These are phyloP conservation scores for Drosophila parvula DNA, from an alignment of 1,140 invertebrate species.

Conservation along the genomic window DNA sequence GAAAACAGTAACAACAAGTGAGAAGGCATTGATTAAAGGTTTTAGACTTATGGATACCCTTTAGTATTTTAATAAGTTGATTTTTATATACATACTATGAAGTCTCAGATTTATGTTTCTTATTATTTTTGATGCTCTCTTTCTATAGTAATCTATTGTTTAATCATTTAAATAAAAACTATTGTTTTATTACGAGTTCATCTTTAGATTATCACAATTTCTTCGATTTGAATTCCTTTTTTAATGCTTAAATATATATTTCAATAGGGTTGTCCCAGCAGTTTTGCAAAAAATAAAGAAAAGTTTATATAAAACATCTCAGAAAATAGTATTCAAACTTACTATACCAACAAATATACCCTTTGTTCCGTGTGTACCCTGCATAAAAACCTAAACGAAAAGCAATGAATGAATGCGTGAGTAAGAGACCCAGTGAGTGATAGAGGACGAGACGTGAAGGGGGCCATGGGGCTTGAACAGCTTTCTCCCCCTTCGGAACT, in stretches of 20 bases:
- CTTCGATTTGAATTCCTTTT: no score
- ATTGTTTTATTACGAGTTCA: no score
- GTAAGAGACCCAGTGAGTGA: constrained; percentile 29
- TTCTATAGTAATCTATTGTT: no score
- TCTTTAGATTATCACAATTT: no score
- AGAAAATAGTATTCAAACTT: no score
- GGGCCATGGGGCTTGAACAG: constrained; percentile 3
- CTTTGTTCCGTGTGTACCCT: background rate
- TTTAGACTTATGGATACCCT: background rate
- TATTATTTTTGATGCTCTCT: no score
- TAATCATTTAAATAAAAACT: no score
- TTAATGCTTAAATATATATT: no score
- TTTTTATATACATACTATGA: background rate
- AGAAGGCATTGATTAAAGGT: background rate
- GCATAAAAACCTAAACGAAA: constrained; percentile 45
- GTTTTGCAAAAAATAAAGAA: no score
- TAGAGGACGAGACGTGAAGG: constrained; percentile 2
- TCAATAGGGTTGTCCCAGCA: no score
- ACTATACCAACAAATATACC: constrained; percentile 3
- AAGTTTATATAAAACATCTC: no score
- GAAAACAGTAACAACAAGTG: constrained; percentile 60
- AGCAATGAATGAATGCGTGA: constrained; percentile 57
- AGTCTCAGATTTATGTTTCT: no score
- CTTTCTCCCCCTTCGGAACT: constrained; percentile 26
- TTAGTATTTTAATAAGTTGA: rapidly evolving